Evolutionary conservation across 2,888 invertebrate species (phyloP).

Genomic region (Empis stercorea): DNA sequence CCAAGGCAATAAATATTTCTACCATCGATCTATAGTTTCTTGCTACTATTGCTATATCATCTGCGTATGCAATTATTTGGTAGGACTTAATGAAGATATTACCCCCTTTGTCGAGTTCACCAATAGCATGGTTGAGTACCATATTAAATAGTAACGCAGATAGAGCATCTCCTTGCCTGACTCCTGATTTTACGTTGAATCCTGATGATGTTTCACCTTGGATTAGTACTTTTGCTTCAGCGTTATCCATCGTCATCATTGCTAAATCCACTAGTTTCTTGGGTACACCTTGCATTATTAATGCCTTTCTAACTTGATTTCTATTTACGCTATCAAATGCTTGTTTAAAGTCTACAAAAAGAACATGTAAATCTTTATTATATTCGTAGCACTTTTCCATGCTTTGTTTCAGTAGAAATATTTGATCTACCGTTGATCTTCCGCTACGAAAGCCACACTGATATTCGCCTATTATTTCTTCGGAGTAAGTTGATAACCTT

Average conservation of each 20-base stretch:
- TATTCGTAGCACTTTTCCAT: constrained; percentile 1
- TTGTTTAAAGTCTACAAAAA: constrained; percentile 1
- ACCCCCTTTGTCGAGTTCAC: neutral
- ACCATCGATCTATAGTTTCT: neutral
- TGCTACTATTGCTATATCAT: neutral
- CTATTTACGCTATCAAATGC: neutral
- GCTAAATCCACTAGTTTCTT: neutral
- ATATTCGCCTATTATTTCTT: neutral
- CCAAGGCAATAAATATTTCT: neutral
- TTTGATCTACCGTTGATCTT: neutral
- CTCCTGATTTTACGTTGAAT: neutral
- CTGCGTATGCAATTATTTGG: neutral
- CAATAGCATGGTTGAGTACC: neutral
- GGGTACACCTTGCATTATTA: neutral
- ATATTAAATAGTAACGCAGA: neutral
- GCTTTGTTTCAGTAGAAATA: neutral
- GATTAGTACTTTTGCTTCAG: neutral
- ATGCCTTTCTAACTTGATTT: neutral
- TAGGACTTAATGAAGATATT: neutral
- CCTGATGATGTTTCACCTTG: neutral
- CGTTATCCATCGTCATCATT: neutral
- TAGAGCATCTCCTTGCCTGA: neutral
- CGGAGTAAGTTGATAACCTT: neutral
- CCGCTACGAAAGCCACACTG: neutral
- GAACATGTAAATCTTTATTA: constrained; percentile 1